Base-by-base conservation (phyloP, 1,140 invertebrate genomes). In the Tetranychus cinnabarinus region DNA sequence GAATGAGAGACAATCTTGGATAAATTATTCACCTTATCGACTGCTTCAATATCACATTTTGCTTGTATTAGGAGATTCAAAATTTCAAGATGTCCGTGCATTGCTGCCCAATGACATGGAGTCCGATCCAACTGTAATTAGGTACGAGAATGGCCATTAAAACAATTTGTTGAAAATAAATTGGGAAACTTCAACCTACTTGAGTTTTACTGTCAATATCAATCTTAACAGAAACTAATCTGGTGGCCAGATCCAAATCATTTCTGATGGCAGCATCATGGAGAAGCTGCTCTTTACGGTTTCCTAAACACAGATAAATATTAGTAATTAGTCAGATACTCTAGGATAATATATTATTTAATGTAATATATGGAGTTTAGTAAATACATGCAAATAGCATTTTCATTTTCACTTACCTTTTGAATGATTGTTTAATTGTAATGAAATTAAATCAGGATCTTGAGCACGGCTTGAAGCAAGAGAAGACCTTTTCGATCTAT, bases 51-150 rank as follows among this genome's bases (percentile, higher is more conserved):
- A 69, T 85, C 82, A 67, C 82, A 83, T 68, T 82, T 81, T 2
- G 80, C 79, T 37, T 79, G 74, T 46, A 85, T 79, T 35, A 85
- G 72, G 74, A 83, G 76, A 64, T 81, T 79, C 67, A 84, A 80
- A 61, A 84, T 81, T 61, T 84, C 82, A 2, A 78, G 77, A 68
- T 82, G 82, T 33, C 82, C 82, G 62, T 80, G 72, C 31, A 81
- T 82, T 0, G 82, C 79, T 10, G 82, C 82, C 82, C 82, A 84
- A 68, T 85, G 82, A 62, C 84, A 81, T 7, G 82, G 82, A 12
- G 82, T 79, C 63, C 82, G 72, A 35, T 82, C 82, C 71, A 84
- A 82, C 82, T 84, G 71, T 12, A 74, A 75, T 62, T 36, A n/a
- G 12, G 23, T 46, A 15, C 2, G 5, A 23, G 13, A 23, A n/a